Evolutionary conservation across 2,888 invertebrate species (phyloP).

Genomic region (Caenorhabditis sulstoni): DNA sequence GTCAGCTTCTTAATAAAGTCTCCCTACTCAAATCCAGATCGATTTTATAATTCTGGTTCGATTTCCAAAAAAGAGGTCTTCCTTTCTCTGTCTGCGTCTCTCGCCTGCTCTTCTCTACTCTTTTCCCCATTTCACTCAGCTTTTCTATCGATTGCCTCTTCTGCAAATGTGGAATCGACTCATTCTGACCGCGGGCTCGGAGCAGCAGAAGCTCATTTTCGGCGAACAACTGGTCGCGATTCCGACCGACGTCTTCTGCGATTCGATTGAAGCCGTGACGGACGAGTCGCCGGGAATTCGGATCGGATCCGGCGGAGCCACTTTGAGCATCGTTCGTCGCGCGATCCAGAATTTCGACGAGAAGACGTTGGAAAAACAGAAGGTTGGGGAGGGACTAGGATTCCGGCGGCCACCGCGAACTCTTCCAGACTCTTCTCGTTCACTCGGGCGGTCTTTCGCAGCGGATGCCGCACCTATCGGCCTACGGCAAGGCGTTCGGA

Average conservation of each 20-base stretch:
- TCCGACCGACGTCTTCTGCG: slow-evolving; percentile 13
- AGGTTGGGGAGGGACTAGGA: neutral
- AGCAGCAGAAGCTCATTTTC: slow-evolving; percentile 56
- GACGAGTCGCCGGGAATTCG: slow-evolving; percentile 37
- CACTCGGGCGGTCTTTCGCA: slow-evolving; percentile 82
- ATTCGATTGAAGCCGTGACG: slow-evolving; percentile 30
- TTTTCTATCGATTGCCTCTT: slow-evolving; percentile 28
- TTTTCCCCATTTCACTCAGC: too few relatives aligned
- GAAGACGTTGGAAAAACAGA: neutral
- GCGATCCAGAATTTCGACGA: slow-evolving; percentile 5
- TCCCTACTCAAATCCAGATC: too few relatives aligned
- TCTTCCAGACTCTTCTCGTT: slow-evolving; percentile 80
- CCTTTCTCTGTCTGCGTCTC: neutral
- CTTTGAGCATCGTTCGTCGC: slow-evolving; percentile 42
- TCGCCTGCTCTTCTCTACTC: neutral
- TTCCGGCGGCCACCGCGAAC: too few relatives aligned
- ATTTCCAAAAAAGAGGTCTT: too few relatives aligned
- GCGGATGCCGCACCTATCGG: slow-evolving; percentile 82
- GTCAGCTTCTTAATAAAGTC: too few relatives aligned
- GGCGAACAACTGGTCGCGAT: slow-evolving; percentile 15
- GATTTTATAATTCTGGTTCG: too few relatives aligned
- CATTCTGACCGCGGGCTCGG: slow-evolving; percentile 62
- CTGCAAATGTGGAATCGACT: slow-evolving; percentile 63
- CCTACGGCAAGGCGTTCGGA: slow-evolving; percentile 82
- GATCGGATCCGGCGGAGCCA: slow-evolving; percentile 66